Percentiles rank a stretch among this genome's conserved stretches.
Conservation (phyloP, 2,113 vertebrate species). For the Gallinago undulata region DNA sequence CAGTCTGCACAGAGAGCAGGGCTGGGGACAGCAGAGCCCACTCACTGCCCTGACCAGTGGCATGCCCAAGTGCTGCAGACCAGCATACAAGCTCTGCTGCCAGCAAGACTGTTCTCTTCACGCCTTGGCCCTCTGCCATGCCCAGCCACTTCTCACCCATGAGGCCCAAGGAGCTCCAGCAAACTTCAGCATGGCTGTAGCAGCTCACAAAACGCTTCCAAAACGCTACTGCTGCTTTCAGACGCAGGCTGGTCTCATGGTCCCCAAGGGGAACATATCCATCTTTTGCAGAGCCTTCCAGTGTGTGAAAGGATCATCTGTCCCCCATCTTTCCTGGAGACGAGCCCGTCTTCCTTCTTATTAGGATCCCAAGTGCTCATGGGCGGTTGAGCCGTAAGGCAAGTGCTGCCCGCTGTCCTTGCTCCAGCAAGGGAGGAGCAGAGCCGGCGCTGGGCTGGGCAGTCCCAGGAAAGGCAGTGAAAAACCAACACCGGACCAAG, state of each 20-base stretch:
- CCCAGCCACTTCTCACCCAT: neutral
- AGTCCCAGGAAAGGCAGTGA: neutral
- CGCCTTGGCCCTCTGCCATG: neutral
- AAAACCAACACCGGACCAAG: neutral
- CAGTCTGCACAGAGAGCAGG: accelerated
- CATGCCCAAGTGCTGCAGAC: neutral
- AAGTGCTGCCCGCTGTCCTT: neutral
- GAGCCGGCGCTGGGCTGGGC: neutral
- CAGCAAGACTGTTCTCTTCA: neutral
- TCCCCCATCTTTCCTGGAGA: neutral
- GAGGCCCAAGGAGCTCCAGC: neutral
- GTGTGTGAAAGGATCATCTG: neutral
- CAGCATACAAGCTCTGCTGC: neutral
- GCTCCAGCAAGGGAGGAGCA: neutral
- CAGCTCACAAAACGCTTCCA: neutral
- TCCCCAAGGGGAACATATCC: neutral
- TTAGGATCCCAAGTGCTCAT: neutral
- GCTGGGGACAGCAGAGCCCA: neutral
- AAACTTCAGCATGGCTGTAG: neutral
- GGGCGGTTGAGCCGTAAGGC: neutral
- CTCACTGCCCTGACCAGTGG: neutral
- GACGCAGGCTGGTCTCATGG: neutral
- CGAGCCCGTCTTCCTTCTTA: neutral
- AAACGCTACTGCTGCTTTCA: neutral
- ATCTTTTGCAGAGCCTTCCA: neutral